phyloP scores from a whole-genome alignment of 92 coral and sea anemone species.

The Phenganax subtilis region DNA sequence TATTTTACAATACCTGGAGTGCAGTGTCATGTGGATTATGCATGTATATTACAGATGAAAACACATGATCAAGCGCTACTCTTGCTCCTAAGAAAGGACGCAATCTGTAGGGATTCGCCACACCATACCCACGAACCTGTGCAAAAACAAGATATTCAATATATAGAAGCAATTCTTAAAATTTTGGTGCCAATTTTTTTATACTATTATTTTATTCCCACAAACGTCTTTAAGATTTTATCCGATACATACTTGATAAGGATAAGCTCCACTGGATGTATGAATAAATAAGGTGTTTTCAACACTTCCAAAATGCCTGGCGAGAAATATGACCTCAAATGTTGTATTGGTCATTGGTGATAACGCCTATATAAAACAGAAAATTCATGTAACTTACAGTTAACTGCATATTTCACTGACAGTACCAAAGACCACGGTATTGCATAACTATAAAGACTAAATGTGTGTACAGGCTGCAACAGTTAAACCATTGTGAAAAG shows the following conservation, averaged over 20 bases:
- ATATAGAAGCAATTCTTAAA: too few relatives aligned
- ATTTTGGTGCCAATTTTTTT: too few relatives aligned
- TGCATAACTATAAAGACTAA: too few relatives aligned
- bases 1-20: constrained; percentile 62
- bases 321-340: constrained; percentile 90
- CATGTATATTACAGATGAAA: constrained; percentile 88
- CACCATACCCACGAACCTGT: constrained; percentile 95
- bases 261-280: constrained; percentile 96
- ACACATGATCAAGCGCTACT: constrained; percentile 79
- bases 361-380: constrained; percentile 63
- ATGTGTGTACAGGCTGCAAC: too few relatives aligned
- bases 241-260: constrained; percentile 69
- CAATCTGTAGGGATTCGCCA: constrained; percentile 94
- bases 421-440: too few relatives aligned
- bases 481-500: not conserved
- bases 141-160: not conserved
- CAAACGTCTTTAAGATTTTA: not conserved
- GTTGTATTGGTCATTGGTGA: constrained; percentile 90
- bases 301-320: constrained; percentile 94
- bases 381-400: not conserved
- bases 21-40: constrained; percentile 81
- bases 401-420: too few relatives aligned
- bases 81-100: constrained; percentile 95
- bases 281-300: constrained; percentile 99
- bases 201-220: too few relatives aligned